Base-by-base conservation (phyloP, 2,888 invertebrate genomes). In the Neoitamus cyanurus region DNA sequence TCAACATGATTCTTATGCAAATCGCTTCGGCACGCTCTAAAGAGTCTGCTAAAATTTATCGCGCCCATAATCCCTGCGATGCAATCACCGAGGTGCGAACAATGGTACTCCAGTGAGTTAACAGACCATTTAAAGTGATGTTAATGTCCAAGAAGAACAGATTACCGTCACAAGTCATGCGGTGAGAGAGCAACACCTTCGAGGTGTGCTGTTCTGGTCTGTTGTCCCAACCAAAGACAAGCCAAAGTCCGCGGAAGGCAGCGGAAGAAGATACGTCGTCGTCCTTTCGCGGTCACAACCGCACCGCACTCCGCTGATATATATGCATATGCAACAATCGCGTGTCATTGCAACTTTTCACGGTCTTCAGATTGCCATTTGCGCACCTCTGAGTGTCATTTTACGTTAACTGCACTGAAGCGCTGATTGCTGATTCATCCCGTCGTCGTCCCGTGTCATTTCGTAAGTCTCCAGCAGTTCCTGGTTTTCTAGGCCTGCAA, bases 261-360 rank as follows among this genome's bases (percentile, higher is more conserved):
- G n/a, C n/a, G 7, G 34, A 34, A 34, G 58, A 58, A 58, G 25
- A 58, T 15, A 20, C 58, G 58, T 58, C 58, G 58, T 20, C 58
- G 58, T 58, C 58, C 58, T 58, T 58, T 58, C 58, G 58, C 58
- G 58, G 58, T 25, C 58, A 25, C 25, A 42, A 6, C 20, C 2
- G 2, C 25, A 0, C 9, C 20, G 2, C 20, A 58, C 58, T 58
- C n/a, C 36, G 73, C 73, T 73, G 36, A 73, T 34, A 36, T 34
- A 36, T 73, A 73, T 73, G 36, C 73, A 73, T 36, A 73, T 73
- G 36, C 73, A 73, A 73, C 73, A 73, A 73, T 73, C 73, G 73
- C 73, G 34, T 73, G 73, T 73, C 73, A 73, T 73, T 73, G 73
- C 73, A 73, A 73, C 73, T 73, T 73, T 73, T 73, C 73, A 73